Percentiles rank a stretch among this genome's conserved stretches.
Conservation (phyloP, 2,888 invertebrate species). For the Drosophila cognata region DNA sequence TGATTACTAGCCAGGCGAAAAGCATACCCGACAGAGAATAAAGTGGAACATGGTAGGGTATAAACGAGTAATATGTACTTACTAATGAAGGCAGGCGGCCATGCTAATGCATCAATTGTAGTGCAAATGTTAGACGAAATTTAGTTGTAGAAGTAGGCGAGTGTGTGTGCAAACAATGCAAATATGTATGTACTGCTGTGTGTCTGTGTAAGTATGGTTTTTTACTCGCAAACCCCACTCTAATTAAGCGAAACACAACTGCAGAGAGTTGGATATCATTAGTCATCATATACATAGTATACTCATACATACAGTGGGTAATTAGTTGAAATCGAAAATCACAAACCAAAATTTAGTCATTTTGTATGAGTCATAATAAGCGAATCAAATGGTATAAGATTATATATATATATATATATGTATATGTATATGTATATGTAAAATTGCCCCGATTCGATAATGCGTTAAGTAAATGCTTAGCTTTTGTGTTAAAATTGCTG, state of each 20-base stretch:
- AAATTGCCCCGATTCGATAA: slow-evolving; percentile 37
- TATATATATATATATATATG: neutral
- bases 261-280: slow-evolving; percentile 12
- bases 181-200: slow-evolving; percentile 10
- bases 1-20: slow-evolving; percentile 16
- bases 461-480: slow-evolving; percentile 81
- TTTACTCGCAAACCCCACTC: slow-evolving; percentile 14
- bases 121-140: slow-evolving; percentile 71
- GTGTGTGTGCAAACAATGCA: slow-evolving; percentile 24
- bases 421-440: neutral
- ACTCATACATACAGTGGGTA: slow-evolving; percentile 23
- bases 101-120: slow-evolving; percentile 47
- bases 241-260: neutral
- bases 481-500: slow-evolving; percentile 85
- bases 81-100: slow-evolving; percentile 18
- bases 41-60: slow-evolving; percentile 28
- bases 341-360: slow-evolving; percentile 39
- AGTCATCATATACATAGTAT: slow-evolving; percentile 22
- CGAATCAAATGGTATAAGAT: slow-evolving; percentile 21
- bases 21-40: neutral
- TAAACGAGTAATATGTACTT: slow-evolving; percentile 10
- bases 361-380: slow-evolving; percentile 43
- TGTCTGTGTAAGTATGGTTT: slow-evolving; percentile 38
- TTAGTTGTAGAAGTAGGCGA: slow-evolving; percentile 53
- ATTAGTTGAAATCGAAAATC: slow-evolving; percentile 26